Conservation (phyloP, 1,140 invertebrate genomes). For the Helicoverpa armigera region DNA sequence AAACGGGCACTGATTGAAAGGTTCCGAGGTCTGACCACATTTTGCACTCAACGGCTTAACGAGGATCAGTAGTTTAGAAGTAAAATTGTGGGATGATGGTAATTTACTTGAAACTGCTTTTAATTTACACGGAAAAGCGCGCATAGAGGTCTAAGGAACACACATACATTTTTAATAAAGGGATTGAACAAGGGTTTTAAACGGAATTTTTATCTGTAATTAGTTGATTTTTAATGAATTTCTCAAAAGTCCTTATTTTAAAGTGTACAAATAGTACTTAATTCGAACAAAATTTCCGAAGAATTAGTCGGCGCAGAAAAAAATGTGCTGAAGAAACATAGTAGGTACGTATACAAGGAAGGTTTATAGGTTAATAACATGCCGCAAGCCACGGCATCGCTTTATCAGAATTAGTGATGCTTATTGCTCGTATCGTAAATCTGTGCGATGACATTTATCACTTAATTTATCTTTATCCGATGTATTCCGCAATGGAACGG, state of each 20-base stretch:
- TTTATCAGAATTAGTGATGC: constrained; percentile 51
- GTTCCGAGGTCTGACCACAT: constrained; percentile 45
- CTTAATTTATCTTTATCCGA: constrained; percentile 60
- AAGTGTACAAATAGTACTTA: too few relatives aligned
- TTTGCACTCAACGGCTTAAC: constrained; percentile 50
- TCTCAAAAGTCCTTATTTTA: too few relatives aligned
- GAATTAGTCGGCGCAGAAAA: too few relatives aligned
- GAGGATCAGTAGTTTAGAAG: constrained; percentile 38
- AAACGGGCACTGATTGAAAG: constrained; percentile 49
- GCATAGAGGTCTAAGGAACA: background rate
- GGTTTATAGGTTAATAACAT: background rate
- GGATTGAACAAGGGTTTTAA: background rate
- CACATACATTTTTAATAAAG: background rate
- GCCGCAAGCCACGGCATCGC: constrained; percentile 18
- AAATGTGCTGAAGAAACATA: background rate
- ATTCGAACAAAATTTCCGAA: too few relatives aligned
- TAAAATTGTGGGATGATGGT: constrained; percentile 9
- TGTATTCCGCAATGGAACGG: constrained; percentile 38
- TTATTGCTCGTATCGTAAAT: constrained; percentile 56
- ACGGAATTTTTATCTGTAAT: background rate
- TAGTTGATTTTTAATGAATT: too few relatives aligned
- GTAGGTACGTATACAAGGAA: background rate
- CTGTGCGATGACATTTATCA: constrained; percentile 57
- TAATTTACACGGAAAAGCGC: background rate
- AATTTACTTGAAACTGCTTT: constrained; percentile 28